Conservation (phyloP, 1,140 invertebrate species). For the Leguminivora glycinivorella region DNA sequence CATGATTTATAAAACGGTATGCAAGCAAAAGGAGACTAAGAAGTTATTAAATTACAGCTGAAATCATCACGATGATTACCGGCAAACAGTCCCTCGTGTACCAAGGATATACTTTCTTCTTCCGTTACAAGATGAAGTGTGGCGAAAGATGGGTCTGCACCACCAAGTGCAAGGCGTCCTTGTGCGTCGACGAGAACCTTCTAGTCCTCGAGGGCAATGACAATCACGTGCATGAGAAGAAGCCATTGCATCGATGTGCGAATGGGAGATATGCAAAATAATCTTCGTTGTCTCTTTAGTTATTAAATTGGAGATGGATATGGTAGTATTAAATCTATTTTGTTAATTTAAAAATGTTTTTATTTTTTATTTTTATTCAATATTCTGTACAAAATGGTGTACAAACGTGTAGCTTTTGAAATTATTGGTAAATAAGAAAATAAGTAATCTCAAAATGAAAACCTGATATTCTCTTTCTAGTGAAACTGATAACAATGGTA, state of each 20-base stretch:
- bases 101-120: slow-evolving; percentile 36
- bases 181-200: neutral
- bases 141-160: slow-evolving; percentile 41
- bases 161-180: slow-evolving; percentile 35
- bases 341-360: no score
- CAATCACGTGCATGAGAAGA: neutral
- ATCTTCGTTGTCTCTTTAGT: neutral
- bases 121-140: slow-evolving; percentile 39
- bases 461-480: neutral
- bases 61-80: slow-evolving; percentile 35
- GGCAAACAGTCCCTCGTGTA: slow-evolving; percentile 37
- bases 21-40: no score
- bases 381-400: neutral
- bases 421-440: no score
- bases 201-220: neutral
- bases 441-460: no score
- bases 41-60: slow-evolving; percentile 40
- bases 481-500: slow-evolving; percentile 30
- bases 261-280: slow-evolving; percentile 9
- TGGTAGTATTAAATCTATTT: no score
- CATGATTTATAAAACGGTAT: no score
- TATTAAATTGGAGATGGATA: no score
- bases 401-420: no score
- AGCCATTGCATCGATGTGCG: neutral
- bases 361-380: neutral